Base-by-base conservation (phyloP, 2,888 invertebrate genomes). In the Drosophila anomelani region DNA sequence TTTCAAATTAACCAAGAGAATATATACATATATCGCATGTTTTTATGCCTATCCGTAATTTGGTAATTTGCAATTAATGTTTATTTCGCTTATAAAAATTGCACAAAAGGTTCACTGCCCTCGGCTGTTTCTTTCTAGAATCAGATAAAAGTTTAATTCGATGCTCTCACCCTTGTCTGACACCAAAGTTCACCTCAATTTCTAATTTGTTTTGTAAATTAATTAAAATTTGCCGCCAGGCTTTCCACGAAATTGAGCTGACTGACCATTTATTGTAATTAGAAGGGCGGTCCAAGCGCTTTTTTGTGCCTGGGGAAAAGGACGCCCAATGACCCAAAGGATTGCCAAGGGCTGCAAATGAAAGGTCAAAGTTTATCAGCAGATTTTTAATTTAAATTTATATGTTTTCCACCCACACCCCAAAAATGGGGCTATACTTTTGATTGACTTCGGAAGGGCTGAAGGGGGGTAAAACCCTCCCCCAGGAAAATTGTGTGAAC, bases 181-280 rank as follows among this genome's bases (percentile, higher is more conserved):
- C 38, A 47, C 38, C 64, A 39, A 34, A 63, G 63, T 15, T 43
- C 49, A 69, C 70, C 70, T 68, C 36, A 57, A 70, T 41, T 57
- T 69, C 23, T 55, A 73, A 75, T 56, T 72, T 71, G 56, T 36
- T 44, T 56, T n/a, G 43, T 15, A 72, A 71, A 71, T 75, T 75
- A 73, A 73, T 75, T 75, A 73, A 75, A 75, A 67, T 73, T 75
- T 73, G 64, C 73, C 73, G 54, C 75, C 17, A 57, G 66, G 46
- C 66, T n/a, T 63, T 46, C 71, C 38, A 23, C 34, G n/a, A 73
- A 66, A 59, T 73, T 67, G 43, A 44, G 47, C 54, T 26, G 58
- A 54, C 43, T 55, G 20, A 26, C 47, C 75, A 67, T 73, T 73
- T 75, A 55, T 75, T 51, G 75, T 75, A 75, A 73, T 73, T 73